Evolutionary conservation across 2,797 vertebrate genomes (phyloP).

Genomic region (Coreius guichenoti): DNA sequence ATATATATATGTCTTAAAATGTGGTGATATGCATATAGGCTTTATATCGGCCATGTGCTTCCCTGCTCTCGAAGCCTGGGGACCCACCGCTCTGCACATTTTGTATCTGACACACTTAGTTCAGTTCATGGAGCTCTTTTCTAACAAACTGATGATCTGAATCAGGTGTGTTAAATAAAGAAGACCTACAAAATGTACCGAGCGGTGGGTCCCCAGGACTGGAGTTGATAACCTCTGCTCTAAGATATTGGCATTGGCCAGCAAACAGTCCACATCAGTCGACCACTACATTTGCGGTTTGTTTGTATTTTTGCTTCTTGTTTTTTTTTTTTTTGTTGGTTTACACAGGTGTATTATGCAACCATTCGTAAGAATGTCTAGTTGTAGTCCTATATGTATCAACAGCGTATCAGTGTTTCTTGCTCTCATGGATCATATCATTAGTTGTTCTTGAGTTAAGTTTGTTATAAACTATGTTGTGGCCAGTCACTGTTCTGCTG

Average conservation of each 20-base stretch:
- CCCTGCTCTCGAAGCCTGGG: background rate
- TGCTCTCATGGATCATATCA: background rate
- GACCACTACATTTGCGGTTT: background rate
- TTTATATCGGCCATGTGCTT: background rate
- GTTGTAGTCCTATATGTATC: background rate
- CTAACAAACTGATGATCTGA: background rate
- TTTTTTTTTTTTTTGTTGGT: background rate
- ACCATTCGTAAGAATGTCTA: background rate
- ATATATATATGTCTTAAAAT: too few relatives aligned
- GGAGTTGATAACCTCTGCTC: background rate
- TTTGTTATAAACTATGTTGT: constrained; percentile 6
- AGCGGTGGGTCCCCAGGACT: background rate
- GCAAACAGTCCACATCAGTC: background rate
- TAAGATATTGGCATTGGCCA: background rate
- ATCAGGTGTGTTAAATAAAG: background rate
- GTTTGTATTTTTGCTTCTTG: background rate
- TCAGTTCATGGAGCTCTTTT: background rate
- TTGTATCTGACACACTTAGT: background rate
- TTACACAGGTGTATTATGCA: constrained; percentile 2
- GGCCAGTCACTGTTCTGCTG: background rate
- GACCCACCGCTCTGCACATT: background rate
- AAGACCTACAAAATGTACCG: background rate
- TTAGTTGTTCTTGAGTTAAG: constrained; percentile 21
- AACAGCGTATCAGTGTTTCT: background rate
- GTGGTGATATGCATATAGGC: background rate